phyloP scores from a whole-genome alignment of 35 echinoderm and acorn worm species.

The Lytechinus variegatus region DNA sequence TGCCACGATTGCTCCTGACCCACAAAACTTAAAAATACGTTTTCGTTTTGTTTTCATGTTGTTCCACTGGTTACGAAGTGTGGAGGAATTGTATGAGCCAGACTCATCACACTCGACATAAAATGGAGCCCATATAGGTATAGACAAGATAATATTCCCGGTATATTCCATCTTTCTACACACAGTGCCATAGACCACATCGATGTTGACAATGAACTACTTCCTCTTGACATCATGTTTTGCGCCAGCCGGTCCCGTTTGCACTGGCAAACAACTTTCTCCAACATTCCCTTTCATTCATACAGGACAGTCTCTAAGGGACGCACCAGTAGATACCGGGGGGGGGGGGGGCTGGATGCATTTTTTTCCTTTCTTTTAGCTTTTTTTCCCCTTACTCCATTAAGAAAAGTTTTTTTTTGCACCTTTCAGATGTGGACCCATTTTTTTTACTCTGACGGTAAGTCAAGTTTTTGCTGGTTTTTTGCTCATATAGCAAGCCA shows the following conservation, averaged over 20 bases:
- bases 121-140: neutral
- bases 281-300: neutral
- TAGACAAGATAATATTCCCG: neutral
- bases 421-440: no score
- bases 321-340: no score
- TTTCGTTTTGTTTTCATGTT: neutral
- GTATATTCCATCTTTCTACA: neutral
- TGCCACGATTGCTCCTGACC: no score
- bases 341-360: no score
- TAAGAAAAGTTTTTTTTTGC: no score
- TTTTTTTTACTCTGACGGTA: no score
- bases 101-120: neutral
- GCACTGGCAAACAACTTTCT: neutral
- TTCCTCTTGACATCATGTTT: slow-evolving; percentile 11
- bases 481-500: no score
- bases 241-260: neutral
- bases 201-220: slow-evolving; percentile 12
- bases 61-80: neutral
- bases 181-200: neutral
- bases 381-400: no score
- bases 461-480: no score
- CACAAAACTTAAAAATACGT: no score
- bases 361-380: no score
- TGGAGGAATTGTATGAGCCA: neutral
- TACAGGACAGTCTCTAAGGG: neutral